Base-by-base conservation (phyloP, 2,888 invertebrate species). In the Nyleta sp. region DNA sequence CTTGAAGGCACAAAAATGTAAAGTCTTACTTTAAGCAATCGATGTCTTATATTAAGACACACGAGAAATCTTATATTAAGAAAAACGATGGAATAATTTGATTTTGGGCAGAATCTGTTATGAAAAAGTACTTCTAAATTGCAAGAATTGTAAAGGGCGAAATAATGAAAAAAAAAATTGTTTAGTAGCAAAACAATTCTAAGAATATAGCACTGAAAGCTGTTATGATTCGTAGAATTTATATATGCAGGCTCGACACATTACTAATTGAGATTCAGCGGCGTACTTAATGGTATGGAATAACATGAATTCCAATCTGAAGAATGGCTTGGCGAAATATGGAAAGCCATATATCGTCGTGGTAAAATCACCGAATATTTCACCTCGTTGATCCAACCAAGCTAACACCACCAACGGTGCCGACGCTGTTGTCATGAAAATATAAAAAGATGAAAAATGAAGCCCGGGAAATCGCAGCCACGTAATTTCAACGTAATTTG, bases 231-330 rank as follows among this genome's bases (percentile, higher is more conserved):
- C 44, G 59, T 44, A 50, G 67, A 67, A 68, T 59, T 62, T 78
- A 78, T 72, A 62, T 64, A 68, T 57, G 78, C 62, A 73, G 57
- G 52, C 78, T 79, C 81, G 82, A 85, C 84, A 80, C 83, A 82
- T 84, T 87, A 82, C 89, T 89, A 89, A 90, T 89, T 89, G 88
- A 88, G 89, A 89, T 88, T 88, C 88, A 88, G 85, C 86, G 87
- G 85, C 82, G 84, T 85, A 84, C 86, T 86, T 88, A 89, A 89
- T 87, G 87, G 86, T 76, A 83, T 84, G 87, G 87, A 89, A 88
- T 89, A 89, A 88, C 89, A 88, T 84, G 87, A 85, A 90, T 89
- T 88, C 89, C 89, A 87, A 89, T 89, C 87, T 83, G 84, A 86
- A 84, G 86, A 85, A 87, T 86, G 85, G 85, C 81, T 81, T 82